Base-by-base conservation (phyloP, 2,888 invertebrate genomes). In the Notocelia uddmanniana region DNA sequence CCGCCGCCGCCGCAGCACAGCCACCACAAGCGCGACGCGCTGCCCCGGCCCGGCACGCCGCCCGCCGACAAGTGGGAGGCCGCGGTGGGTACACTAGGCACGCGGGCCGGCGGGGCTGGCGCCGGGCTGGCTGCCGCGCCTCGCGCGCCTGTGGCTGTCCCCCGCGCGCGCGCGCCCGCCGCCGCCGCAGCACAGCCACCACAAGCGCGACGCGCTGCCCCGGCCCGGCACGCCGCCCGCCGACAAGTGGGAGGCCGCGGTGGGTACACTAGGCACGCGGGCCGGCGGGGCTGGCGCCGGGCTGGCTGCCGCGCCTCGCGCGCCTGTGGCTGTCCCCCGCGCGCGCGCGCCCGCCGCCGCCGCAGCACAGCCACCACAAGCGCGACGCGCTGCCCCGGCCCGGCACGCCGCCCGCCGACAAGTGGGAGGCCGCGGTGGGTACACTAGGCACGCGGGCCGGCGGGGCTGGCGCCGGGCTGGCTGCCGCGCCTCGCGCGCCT, bases 401-500 rank as follows among this genome's bases (percentile, higher is more conserved):
- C 48, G 18, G 18, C n/a, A 21, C 52, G 13, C 21, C 19, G 15
- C 2, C 23, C 15, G 5, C 2, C 6, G 54, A 54, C 54, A 15
- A 54, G 23, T 54, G 54, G 23, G 54, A 54, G 54, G 54, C 21
- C 13, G 6, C 15, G 54, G 54, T 54, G 52, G 10, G 52, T 21
- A 1, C 52, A 52, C 11, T 13, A 21, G 52, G 0, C 90, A 92
- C 0, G 85, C 94, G 0, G 89, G 90, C 0, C 92, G 0, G 94
- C 94, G 67, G 88, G 93, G 37, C 88, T 93, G 0, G 89, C 92
- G 0, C 79, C 93, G 34, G 91, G 92, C 19, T 92, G 92, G 90
- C 78, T 94, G 26, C 85, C 86, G 0, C 68, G 0, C 83, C 94
- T 1, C 81, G 83, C 59, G 84, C 88, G 78, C 76, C 93, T 52